A percentile compares a stretch with the other conserved stretches of the same genome.
These are phyloP conservation scores for Gymnoscopelus braueri DNA, from an alignment of 2,797 vertebrate species.

Conservation along the genomic window DNA sequence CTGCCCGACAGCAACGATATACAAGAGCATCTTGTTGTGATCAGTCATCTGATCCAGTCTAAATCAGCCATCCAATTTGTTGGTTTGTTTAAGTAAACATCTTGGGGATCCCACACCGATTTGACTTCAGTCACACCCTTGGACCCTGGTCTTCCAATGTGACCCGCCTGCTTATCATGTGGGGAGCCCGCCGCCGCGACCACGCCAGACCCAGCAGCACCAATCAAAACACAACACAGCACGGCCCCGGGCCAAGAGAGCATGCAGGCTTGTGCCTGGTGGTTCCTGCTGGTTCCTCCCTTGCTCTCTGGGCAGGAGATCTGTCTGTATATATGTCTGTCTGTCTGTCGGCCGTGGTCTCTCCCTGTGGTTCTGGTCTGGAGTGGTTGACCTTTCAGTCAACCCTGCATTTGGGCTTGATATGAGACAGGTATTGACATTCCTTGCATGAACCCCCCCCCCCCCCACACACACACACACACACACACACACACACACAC, in stretches of 20 bases:
- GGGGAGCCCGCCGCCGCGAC: too few relatives aligned
- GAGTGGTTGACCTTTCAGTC: slow-evolving; percentile 20
- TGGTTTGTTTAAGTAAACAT: slow-evolving; percentile 27
- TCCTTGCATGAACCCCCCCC: slow-evolving; percentile 12
- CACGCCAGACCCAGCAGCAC: too few relatives aligned
- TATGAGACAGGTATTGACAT: slow-evolving; percentile 32
- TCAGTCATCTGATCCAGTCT: too few relatives aligned
- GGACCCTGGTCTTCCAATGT: too few relatives aligned
- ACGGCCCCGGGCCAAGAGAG: too few relatives aligned
- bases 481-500: slow-evolving; percentile 11
- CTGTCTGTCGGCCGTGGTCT: not conserved
- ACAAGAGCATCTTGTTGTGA: too few relatives aligned
- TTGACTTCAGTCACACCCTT: too few relatives aligned
- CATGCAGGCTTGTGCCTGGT: too few relatives aligned
- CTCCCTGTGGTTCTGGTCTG: slow-evolving; percentile 6
- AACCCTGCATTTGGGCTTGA: slow-evolving; percentile 33
- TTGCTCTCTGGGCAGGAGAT: not conserved
- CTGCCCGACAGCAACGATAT: too few relatives aligned
- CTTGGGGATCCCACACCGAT: too few relatives aligned
- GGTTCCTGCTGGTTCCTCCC: not conserved
- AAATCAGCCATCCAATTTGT: not conserved
- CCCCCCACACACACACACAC: not conserved
- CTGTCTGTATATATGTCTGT: not conserved
- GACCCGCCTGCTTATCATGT: too few relatives aligned
- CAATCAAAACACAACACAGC: too few relatives aligned